Evolutionary conservation across 2,113 vertebrate genomes (phyloP).

Genomic region (Peromyscus leucopus): DNA sequence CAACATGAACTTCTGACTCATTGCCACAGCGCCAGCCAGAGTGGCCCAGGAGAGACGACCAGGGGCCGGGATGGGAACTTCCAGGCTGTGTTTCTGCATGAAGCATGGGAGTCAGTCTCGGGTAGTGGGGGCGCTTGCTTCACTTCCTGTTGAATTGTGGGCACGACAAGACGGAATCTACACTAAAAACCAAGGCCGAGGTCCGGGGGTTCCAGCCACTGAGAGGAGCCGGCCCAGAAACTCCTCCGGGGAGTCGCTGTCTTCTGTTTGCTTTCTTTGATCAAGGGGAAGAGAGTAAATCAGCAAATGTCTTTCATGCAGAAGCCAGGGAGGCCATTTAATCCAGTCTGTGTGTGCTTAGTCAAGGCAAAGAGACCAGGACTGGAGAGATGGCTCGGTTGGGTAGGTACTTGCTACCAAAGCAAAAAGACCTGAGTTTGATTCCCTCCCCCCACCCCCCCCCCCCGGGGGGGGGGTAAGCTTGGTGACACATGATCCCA

Average conservation of each 20-base stretch:
- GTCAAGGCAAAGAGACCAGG: background rate
- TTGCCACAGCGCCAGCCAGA: background rate
- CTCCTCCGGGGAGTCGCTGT: too few species aligned
- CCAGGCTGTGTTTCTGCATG: background rate
- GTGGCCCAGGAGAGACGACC: background rate
- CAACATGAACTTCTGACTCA: background rate
- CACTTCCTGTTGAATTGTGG: background rate
- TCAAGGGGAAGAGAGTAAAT: background rate
- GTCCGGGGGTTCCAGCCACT: fast-evolving
- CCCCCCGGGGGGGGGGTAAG: too few species aligned
- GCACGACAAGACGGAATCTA: background rate
- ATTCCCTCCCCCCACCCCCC: too few species aligned
- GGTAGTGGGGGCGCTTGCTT: background rate
- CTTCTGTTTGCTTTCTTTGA: background rate
- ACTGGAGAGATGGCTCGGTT: background rate
- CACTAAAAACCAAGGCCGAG: background rate
- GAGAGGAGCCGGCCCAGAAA: background rate
- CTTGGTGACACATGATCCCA: background rate
- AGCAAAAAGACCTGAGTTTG: background rate
- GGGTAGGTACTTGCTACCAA: background rate
- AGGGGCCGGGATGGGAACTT: background rate
- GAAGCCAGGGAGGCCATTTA: background rate
- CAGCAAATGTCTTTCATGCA: background rate
- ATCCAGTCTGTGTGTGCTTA: background rate
- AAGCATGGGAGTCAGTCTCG: background rate